Evolutionary conservation across 2,888 invertebrate genomes (phyloP).

Genomic region (Drosophila birchii): DNA sequence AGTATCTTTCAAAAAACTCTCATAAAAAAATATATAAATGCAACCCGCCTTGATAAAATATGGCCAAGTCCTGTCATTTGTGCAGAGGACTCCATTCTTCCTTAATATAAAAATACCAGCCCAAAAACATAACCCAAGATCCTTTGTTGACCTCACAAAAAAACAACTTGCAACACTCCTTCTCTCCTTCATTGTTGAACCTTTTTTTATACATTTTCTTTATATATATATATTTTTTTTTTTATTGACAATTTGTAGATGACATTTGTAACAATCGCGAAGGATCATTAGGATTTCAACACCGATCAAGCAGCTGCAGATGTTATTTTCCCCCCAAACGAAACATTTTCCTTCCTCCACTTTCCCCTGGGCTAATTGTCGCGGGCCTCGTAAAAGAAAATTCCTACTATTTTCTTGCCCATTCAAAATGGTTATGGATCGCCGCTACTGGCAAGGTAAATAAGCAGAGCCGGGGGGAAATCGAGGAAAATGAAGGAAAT

Average conservation of each 20-base stretch:
- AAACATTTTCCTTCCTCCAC: constrained; percentile 2
- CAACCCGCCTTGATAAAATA: neutral
- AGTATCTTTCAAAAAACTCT: neutral
- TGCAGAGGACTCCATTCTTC: neutral
- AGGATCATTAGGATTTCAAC: constrained; percentile 51
- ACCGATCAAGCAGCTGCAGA: constrained; percentile 37
- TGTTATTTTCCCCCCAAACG: constrained; percentile 1
- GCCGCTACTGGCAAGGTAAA: constrained; percentile 35
- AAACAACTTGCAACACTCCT: constrained; percentile 36
- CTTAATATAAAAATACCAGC: neutral
- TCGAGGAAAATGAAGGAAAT: constrained; percentile 8
- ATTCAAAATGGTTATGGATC: constrained; percentile 41
- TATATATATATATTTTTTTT: neutral
- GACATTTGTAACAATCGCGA: constrained; percentile 36
- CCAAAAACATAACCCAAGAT: constrained; percentile 24
- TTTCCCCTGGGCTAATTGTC: constrained; percentile 37
- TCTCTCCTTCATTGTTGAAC: neutral
- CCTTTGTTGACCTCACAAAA: constrained; percentile 19
- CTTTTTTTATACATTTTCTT: constrained; percentile 9
- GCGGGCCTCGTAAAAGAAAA: constrained; percentile 27
- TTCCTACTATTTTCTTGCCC: constrained; percentile 4
- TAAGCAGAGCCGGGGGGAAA: neutral
- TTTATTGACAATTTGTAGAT: constrained; percentile 36
- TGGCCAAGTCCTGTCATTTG: neutral
- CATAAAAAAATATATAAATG: neutral